These are phyloP conservation scores for Nephila pilipes DNA, from an alignment of 1,140 invertebrate species.

Conservation along the genomic window DNA sequence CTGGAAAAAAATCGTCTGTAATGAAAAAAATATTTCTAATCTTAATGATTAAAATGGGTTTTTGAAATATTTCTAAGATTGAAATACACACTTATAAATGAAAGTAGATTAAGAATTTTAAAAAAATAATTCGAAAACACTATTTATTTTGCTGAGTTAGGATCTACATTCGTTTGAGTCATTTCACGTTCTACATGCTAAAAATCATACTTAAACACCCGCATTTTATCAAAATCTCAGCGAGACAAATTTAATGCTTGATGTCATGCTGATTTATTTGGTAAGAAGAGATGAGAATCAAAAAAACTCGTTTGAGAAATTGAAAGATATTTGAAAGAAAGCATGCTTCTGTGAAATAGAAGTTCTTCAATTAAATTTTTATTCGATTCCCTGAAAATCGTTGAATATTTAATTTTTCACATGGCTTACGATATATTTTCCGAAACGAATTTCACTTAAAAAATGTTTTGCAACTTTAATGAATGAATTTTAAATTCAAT, in stretches of 20 bases:
- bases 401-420: too few species aligned
- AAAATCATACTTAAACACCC: neutral
- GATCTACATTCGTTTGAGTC: neutral
- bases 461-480: too few species aligned
- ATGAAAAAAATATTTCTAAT: neutral
- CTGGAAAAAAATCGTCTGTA: neutral
- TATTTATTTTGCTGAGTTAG: neutral
- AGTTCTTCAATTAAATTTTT: neutral
- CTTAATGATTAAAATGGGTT: neutral
- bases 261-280: neutral
- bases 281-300: neutral
- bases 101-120: neutral
- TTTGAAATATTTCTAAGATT: neutral
- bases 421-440: too few species aligned
- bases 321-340: neutral
- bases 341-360: neutral
- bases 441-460: too few species aligned
- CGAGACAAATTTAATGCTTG: slow-evolving; percentile 14
- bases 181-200: neutral
- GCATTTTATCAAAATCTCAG: neutral
- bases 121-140: neutral
- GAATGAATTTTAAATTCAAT: too few species aligned
- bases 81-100: neutral
- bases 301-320: neutral
- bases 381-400: too few species aligned